Base-by-base conservation (phyloP, 2,888 invertebrate genomes). In the Phyllotreta cruciferae region DNA sequence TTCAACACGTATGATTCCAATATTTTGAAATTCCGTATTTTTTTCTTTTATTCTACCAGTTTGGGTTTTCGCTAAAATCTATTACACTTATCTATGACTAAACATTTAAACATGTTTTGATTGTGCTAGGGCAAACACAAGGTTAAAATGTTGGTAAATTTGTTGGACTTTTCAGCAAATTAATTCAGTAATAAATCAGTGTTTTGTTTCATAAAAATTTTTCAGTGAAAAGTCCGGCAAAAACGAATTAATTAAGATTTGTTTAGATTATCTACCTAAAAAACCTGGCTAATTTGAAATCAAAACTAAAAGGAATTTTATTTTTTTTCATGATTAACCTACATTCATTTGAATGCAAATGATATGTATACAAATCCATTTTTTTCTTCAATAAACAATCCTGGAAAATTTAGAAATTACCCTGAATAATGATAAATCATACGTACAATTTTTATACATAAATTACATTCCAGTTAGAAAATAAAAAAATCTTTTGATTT, bases 31-130 rank as follows among this genome's bases (percentile, higher is more conserved):
- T 63, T 62, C 50, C 52, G 42, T 67, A 61, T 62, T 47, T 57
- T 55, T 61, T 57, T 60, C 62, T 64, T 58, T 72, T 71, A 71
- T 71, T 71, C 65, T 38, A 6, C 39, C 41, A n/a, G 7, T 6
- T 38, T 35, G 9, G 13, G 36, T 42, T 34, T 44, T 58, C 58
- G 14, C 38, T 58, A 69, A 73, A 60, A 78, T 74, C 70, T 70
- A 73, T 74, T 77, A 78, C 78, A 78, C 70, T 71, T 77, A 79
- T 72, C 78, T 79, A 78, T 64, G 66, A 69, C 76, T 78, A 79
- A 73, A 79, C 78, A 79, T 79, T 77, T 77, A 79, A 77, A 77
- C 75, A 76, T 74, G 74, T 70, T 53, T 72, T 24, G 72, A 72
- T 71, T 74, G 71, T 75, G 73, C 70, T 71, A 71, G 71, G 66